These are phyloP conservation scores for Cyanoliseus patagonus DNA, from an alignment of 2,113 vertebrate genomes.

Conservation along the genomic window DNA sequence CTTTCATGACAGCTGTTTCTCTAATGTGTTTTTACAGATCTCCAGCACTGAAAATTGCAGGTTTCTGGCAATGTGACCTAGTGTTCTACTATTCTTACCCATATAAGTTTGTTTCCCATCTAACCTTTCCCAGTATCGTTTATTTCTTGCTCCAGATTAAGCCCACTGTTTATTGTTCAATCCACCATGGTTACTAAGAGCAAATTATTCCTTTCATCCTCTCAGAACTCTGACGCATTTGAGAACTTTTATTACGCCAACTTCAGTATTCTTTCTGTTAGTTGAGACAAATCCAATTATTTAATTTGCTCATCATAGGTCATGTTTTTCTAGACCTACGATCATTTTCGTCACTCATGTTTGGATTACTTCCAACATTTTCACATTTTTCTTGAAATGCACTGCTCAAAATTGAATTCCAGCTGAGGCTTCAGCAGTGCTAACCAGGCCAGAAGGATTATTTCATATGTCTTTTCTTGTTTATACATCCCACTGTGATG, in stretches of 20 bases:
- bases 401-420: background rate
- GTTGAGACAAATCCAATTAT: background rate
- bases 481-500: background rate
- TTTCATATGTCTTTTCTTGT: background rate
- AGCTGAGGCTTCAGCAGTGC: background rate
- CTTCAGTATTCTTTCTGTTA: background rate
- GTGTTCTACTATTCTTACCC: background rate
- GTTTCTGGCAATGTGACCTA: background rate
- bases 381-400: background rate
- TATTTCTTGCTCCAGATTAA: background rate
- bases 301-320: background rate
- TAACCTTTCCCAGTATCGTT: background rate
- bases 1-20: background rate
- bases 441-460: background rate
- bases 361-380: background rate
- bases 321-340: background rate
- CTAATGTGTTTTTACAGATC: background rate
- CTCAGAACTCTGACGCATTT: background rate
- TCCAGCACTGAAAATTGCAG: background rate
- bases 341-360: background rate
- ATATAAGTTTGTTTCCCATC: background rate
- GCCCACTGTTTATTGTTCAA: background rate
- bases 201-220: background rate
- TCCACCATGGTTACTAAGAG: background rate
- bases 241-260: background rate